Conservation (phyloP, 2,113 vertebrate species). For the Hyperoodon ampullatus region DNA sequence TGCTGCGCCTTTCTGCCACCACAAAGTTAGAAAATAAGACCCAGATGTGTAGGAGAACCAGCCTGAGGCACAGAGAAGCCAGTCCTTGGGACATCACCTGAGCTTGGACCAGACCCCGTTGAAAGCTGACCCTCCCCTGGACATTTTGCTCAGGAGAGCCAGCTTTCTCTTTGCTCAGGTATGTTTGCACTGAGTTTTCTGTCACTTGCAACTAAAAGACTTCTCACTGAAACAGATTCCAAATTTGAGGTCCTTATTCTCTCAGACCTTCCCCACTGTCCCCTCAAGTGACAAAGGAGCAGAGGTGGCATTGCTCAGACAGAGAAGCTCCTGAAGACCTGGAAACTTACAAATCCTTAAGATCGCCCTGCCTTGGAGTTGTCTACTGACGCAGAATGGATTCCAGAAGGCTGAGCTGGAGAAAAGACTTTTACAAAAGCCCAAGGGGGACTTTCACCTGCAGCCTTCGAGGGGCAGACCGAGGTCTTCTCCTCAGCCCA, state of each 20-base stretch:
- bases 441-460: background rate
- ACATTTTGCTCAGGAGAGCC: rapidly evolving
- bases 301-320: too few species aligned
- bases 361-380: background rate
- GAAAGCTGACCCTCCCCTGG: background rate
- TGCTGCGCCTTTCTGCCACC: background rate
- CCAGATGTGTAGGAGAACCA: background rate
- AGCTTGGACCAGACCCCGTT: background rate
- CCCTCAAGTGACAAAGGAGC: background rate
- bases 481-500: background rate
- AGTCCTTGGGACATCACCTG: background rate
- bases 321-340: background rate
- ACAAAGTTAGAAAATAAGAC: background rate
- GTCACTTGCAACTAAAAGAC: background rate
- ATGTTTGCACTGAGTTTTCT: background rate
- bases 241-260: background rate
- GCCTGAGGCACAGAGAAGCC: background rate
- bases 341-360: too few species aligned
- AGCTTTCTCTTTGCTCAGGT: background rate
- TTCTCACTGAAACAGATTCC: background rate
- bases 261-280: background rate
- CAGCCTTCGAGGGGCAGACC: background rate
- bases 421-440: background rate
- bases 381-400: background rate
- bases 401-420: background rate